Evolutionary conservation across 2,888 invertebrate genomes (phyloP).

Genomic region (Xestia sexstrigata): DNA sequence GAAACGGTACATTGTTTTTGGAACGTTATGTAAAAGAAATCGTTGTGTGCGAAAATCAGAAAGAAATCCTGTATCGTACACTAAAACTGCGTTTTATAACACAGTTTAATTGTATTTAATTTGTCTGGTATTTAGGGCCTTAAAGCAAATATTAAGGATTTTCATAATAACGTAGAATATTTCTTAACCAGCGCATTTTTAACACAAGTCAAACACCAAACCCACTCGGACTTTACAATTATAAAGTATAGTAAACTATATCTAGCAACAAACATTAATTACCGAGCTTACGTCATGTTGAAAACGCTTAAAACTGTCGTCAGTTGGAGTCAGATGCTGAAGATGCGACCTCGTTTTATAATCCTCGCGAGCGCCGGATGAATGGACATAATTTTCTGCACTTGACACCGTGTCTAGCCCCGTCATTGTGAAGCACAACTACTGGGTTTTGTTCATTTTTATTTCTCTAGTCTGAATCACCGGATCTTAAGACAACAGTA

Average conservation of each 20-base stretch:
- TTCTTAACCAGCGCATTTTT: not conserved
- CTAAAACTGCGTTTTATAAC: not conserved
- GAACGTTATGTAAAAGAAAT: constrained; percentile 21
- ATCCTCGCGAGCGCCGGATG: constrained; percentile 85
- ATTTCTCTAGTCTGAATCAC: constrained; percentile 77
- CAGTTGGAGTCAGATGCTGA: constrained; percentile 77
- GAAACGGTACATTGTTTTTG: constrained; percentile 47
- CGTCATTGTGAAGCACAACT: constrained; percentile 84
- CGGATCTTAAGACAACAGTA: constrained; percentile 68
- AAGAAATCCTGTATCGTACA: not conserved
- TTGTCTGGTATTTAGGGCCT: not conserved
- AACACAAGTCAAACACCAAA: not conserved
- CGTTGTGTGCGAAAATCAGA: constrained; percentile 14
- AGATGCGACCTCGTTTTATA: constrained; percentile 88
- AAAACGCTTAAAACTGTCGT: constrained; percentile 80
- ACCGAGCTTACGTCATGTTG: constrained; percentile 75
- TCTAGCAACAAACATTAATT: constrained; percentile 74
- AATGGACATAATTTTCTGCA: constrained; percentile 90
- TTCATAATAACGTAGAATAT: not conserved
- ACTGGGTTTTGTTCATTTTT: constrained; percentile 84
- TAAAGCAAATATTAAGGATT: not conserved
- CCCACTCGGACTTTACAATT: not conserved
- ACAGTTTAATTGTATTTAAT: not conserved
- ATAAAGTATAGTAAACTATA: constrained; percentile 28
- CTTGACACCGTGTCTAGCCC: constrained; percentile 84